A percentile compares a stretch with the other conserved stretches of the same genome.
Evolutionary conservation across 2,888 invertebrate genomes (phyloP).

Genomic region (Aquatica leii): DNA sequence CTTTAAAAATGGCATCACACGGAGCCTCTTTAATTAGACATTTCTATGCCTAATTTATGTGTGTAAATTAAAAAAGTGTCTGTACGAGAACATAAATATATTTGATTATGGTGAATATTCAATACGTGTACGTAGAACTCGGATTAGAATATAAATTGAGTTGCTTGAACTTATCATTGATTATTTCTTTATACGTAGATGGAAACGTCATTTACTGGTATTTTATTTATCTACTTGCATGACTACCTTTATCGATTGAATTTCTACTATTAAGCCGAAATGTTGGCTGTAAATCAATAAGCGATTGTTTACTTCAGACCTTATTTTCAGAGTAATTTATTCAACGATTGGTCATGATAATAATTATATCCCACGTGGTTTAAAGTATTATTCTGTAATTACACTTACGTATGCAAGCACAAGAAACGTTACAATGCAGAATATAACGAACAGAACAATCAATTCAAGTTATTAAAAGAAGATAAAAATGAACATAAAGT

Average conservation of each 20-base stretch:
- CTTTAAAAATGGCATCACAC: background rate
- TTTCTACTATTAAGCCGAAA: background rate
- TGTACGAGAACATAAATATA: background rate
- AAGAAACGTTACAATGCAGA: too few relatives aligned
- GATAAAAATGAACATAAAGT: too few relatives aligned
- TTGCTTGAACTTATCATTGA: constrained; percentile 1
- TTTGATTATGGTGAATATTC: background rate
- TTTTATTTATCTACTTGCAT: constrained; percentile 5
- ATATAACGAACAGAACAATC: too few relatives aligned
- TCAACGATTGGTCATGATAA: too few relatives aligned
- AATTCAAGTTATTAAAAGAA: too few relatives aligned
- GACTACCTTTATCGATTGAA: constrained; percentile 6
- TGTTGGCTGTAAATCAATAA: too few relatives aligned
- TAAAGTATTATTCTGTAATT: too few relatives aligned
- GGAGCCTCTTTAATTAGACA: background rate
- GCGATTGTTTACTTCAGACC: too few relatives aligned
- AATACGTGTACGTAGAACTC: background rate
- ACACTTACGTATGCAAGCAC: too few relatives aligned
- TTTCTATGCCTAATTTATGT: background rate
- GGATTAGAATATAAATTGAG: constrained; percentile 1
- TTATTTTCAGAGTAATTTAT: too few relatives aligned
- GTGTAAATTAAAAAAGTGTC: too few relatives aligned
- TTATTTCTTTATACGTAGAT: background rate
- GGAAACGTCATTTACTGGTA: constrained; percentile 4
- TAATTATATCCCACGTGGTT: too few relatives aligned